A percentile compares a stretch with the other conserved stretches of the same genome.
Conservation (phyloP, 2,888 invertebrate genomes). For the Trissolcus japonicus region DNA sequence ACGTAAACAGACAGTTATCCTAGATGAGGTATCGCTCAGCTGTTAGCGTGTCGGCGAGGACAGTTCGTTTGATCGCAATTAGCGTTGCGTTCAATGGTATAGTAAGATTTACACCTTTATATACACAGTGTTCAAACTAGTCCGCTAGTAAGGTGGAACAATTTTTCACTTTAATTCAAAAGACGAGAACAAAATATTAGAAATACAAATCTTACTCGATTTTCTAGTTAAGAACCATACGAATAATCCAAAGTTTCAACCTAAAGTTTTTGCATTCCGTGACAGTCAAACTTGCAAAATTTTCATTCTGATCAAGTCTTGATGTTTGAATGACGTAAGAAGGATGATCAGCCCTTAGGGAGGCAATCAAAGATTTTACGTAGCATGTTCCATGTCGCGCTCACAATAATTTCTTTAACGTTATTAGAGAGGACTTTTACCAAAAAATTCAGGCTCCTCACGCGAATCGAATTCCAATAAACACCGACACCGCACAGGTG, state of each 20-base stretch:
- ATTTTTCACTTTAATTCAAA: no score
- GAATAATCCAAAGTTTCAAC: no score
- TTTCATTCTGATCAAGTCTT: conserved; percentile 19
- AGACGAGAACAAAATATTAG: no score
- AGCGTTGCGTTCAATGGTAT: conserved; percentile 65
- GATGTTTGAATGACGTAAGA: conserved; percentile 45
- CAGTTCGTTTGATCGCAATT: conserved; percentile 75
- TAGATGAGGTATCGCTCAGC: conserved; percentile 48
- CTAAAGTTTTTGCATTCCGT: conserved; percentile 29
- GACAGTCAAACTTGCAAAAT: conserved; percentile 25
- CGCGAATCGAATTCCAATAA: conserved; percentile 54
- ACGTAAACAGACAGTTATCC: conserved; percentile 50
- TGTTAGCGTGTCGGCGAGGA: conserved; percentile 69
- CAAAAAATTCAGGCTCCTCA: conserved; percentile 33
- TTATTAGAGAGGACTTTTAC: conserved; percentile 13
- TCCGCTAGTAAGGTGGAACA: no score
- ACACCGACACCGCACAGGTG: conserved; percentile 48
- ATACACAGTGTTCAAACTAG: no score
- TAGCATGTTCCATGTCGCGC: no score
- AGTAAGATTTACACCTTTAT: conserved; percentile 56
- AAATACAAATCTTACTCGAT: no score
- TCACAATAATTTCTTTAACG: conserved; percentile 44
- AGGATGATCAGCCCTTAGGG: conserved; percentile 21
- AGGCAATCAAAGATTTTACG: conserved; percentile 16
- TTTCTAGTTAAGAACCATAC: no score